Evolutionary conservation across 1,140 invertebrate species (phyloP).

Genomic region (Cydia fagiglandana): DNA sequence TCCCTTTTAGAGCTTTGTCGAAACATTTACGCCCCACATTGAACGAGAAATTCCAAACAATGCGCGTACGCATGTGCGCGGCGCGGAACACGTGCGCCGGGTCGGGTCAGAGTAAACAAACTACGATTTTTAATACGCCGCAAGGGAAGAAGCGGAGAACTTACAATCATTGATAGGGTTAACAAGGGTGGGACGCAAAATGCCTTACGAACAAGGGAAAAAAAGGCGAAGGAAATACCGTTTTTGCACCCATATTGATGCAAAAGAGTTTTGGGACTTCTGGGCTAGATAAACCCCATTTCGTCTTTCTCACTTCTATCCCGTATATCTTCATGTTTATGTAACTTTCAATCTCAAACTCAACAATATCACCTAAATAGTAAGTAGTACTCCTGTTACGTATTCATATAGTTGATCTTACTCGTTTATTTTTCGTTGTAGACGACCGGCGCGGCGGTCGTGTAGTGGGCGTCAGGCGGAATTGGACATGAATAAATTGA

Average conservation of each 20-base stretch:
- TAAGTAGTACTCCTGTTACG: constrained; percentile 47
- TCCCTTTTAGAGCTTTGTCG: constrained; percentile 74
- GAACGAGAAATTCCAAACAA: constrained; percentile 76
- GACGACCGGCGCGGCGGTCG: constrained; percentile 41
- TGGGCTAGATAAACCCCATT: neutral
- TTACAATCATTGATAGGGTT: constrained; percentile 21
- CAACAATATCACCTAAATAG: constrained; percentile 40
- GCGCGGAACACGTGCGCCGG: constrained; percentile 66
- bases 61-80: constrained; percentile 56
- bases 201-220: neutral
- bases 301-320: neutral
- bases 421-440: constrained; percentile 54
- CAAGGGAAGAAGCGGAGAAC: neutral
- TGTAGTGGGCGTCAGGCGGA: constrained; percentile 50
- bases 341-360: constrained; percentile 31
- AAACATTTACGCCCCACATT: constrained; percentile 77
- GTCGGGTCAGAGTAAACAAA: constrained; percentile 64
- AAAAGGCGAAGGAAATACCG: neutral
- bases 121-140: constrained; percentile 39
- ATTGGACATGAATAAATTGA: constrained; percentile 62
- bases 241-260: neutral
- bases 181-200: neutral
- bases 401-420: constrained; percentile 54
- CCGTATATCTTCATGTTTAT: neutral
- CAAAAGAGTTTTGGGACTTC: no score